Percentiles rank a stretch among this genome's conserved stretches.
phyloP scores from a whole-genome alignment of 2,888 invertebrate species.

The Drosophila melanosoma region DNA sequence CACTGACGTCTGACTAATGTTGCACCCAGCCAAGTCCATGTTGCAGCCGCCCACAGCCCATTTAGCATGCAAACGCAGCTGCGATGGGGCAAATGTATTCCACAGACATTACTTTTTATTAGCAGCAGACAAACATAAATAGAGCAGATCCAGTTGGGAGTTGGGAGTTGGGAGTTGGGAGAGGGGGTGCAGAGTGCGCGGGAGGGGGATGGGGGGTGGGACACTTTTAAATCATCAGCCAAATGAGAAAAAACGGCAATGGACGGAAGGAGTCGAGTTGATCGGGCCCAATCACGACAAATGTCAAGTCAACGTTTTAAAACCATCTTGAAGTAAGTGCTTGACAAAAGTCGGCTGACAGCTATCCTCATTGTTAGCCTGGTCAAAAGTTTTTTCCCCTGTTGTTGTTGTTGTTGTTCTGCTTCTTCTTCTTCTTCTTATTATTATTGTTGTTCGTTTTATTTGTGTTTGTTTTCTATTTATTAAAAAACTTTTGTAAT shows the following conservation, averaged over 20 bases:
- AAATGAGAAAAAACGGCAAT: slow-evolving; percentile 46
- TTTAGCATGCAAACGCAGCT: slow-evolving; percentile 69
- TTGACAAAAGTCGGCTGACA: slow-evolving; percentile 39
- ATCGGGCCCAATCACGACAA: slow-evolving; percentile 50
- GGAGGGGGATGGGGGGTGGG: too few relatives aligned
- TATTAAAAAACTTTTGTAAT: slow-evolving; percentile 84
- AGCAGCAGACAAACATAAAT: slow-evolving; percentile 46
- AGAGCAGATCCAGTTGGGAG: slow-evolving; percentile 7
- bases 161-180: too few relatives aligned
- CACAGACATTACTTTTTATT: slow-evolving; percentile 59
- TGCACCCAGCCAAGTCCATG: slow-evolving; percentile 34
- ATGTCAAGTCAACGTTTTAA: slow-evolving; percentile 56
- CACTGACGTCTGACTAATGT: slow-evolving; percentile 78
- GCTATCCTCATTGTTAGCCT: slow-evolving; percentile 42
- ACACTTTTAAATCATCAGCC: slow-evolving; percentile 46
- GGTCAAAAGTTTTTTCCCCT: slow-evolving; percentile 35
- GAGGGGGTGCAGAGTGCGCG: too few relatives aligned
- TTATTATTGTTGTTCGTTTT: slow-evolving; percentile 47
- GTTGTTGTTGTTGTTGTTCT: not conserved
- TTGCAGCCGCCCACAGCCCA: slow-evolving; percentile 41
- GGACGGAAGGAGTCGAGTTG: slow-evolving; percentile 40
- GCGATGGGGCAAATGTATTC: slow-evolving; percentile 33
- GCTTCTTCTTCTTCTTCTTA: not conserved
- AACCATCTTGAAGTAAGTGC: slow-evolving; percentile 57
- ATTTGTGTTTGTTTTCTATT: slow-evolving; percentile 69